phyloP scores from a whole-genome alignment of 2,797 vertebrate species.

The Silurus aristotelis region DNA sequence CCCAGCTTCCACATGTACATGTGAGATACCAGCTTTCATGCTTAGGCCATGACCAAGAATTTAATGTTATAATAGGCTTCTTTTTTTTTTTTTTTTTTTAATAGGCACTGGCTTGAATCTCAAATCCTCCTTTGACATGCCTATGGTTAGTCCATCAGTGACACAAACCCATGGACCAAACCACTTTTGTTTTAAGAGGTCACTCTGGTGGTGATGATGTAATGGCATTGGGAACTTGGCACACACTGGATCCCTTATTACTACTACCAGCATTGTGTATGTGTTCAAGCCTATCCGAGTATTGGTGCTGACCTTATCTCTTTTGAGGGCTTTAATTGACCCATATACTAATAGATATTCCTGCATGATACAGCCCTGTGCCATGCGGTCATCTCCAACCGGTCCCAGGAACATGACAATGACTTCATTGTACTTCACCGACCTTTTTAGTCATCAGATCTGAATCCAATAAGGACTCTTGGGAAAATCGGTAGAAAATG shows the following conservation, averaged over 20 bases:
- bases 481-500: background rate
- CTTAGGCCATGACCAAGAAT: background rate
- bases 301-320: background rate
- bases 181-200: background rate
- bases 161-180: background rate
- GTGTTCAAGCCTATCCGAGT: background rate
- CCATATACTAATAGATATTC: background rate
- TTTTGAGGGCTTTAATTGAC: background rate
- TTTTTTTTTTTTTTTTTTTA: too few relatives aligned
- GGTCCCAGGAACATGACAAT: background rate
- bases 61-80: background rate
- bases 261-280: background rate
- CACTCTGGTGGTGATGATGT: background rate
- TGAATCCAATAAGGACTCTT: background rate
- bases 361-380: background rate
- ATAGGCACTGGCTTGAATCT: background rate
- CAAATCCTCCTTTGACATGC: background rate
- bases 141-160: background rate
- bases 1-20: too few relatives aligned
- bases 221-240: background rate
- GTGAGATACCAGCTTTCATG: too few relatives aligned
- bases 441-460: background rate
- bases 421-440: background rate
- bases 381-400: background rate
- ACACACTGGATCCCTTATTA: background rate